Conservation (phyloP, 2,113 vertebrate species). For the Phoenicopterus ruber region DNA sequence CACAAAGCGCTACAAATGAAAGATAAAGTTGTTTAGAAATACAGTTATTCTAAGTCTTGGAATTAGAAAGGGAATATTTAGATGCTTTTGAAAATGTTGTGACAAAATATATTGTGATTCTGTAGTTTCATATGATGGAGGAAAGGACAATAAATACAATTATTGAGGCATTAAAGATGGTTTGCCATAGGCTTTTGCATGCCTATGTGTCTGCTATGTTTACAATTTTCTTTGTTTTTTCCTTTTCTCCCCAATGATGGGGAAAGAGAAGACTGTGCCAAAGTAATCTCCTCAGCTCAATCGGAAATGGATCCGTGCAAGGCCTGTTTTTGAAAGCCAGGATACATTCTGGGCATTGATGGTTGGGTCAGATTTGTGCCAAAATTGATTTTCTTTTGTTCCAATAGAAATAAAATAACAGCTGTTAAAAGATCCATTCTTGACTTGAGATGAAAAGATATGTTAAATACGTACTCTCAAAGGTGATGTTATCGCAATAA, state of each 20-base stretch:
- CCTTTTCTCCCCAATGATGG: background rate
- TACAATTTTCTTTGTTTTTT: background rate
- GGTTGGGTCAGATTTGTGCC: background rate
- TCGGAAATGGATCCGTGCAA: background rate
- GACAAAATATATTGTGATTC: background rate
- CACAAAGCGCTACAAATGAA: constrained; percentile 26
- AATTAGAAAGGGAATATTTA: background rate
- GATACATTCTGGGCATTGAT: background rate
- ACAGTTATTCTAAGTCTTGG: background rate
- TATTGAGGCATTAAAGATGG: background rate
- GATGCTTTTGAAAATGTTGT: background rate
- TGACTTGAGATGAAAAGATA: background rate
- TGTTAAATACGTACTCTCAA: background rate
- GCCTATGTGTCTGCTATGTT: background rate
- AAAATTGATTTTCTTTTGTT: constrained; percentile 13
- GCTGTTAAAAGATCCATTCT: background rate
- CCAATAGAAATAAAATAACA: background rate
- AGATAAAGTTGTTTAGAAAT: background rate
- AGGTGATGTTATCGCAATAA: background rate
- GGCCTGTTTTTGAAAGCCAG: background rate
- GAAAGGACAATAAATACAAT: background rate
- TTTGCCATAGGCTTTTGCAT: background rate
- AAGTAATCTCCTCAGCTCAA: background rate
- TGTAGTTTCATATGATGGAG: background rate
- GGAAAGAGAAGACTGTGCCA: background rate